These are phyloP conservation scores for Chionis minor DNA, from an alignment of 2,113 vertebrate species.

Conservation along the genomic window DNA sequence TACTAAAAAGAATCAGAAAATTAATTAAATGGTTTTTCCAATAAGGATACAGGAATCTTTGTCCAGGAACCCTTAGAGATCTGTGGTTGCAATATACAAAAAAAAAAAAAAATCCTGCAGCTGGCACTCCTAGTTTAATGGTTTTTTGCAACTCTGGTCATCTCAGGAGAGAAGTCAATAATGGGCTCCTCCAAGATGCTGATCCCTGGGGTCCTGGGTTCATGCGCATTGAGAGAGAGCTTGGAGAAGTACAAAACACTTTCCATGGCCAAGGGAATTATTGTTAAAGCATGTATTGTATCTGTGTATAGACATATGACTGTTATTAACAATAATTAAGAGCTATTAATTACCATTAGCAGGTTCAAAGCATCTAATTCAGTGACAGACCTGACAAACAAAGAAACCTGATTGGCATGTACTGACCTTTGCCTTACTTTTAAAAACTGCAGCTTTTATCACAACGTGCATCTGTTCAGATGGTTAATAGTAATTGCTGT, in stretches of 20 bases:
- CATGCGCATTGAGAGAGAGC: neutral
- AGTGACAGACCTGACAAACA: too few species aligned
- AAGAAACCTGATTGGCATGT: accelerated
- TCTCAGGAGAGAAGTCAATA: neutral
- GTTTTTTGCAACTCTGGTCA: neutral
- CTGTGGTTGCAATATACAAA: neutral
- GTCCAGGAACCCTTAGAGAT: neutral
- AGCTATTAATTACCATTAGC: neutral
- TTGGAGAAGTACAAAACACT: neutral
- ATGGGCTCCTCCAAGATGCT: neutral
- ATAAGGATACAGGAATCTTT: neutral
- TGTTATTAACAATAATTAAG: neutral
- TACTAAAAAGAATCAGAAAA: neutral
- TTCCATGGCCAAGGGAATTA: neutral
- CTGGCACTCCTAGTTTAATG: neutral
- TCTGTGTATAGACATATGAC: neutral
- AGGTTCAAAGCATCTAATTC: neutral
- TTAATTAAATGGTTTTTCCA: neutral
- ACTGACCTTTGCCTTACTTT: neutral
- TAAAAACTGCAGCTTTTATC: neutral
- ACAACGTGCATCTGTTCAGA: neutral
- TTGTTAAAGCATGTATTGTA: neutral
- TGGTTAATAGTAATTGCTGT: neutral
- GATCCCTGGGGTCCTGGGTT: neutral
- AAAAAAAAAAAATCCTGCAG: neutral